Evolutionary conservation across 1,140 invertebrate species (phyloP).

Genomic region (Drosophila lacertosa): DNA sequence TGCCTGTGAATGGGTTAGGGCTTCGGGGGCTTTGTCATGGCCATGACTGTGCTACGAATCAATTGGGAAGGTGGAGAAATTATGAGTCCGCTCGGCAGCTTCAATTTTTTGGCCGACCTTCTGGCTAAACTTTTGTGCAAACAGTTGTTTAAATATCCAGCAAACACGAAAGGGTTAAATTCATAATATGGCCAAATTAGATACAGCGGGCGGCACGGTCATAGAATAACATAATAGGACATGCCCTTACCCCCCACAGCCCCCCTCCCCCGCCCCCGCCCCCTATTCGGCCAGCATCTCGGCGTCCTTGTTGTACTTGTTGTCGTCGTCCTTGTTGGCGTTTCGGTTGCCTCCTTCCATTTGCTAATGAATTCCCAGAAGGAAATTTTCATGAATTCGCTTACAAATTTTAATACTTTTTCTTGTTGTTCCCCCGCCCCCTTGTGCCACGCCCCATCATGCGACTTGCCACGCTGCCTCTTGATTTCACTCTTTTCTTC

Average conservation of each 20-base stretch:
- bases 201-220: conserved; percentile 59
- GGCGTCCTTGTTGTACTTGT: background rate
- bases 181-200: conserved; percentile 81
- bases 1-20: background rate
- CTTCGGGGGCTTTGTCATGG: background rate
- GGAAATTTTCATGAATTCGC: conserved; percentile 72
- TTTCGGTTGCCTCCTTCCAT: background rate
- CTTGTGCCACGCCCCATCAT: background rate
- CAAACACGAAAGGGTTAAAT: conserved; percentile 81
- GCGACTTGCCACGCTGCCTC: background rate
- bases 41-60: conserved; percentile 59
- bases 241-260: conserved; percentile 28
- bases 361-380: conserved; percentile 77
- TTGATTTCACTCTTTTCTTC: background rate
- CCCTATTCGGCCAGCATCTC: background rate
- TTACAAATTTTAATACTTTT: conserved; percentile 79
- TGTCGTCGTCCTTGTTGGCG: conserved; percentile 6
- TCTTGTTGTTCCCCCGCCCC: conserved; percentile 36
- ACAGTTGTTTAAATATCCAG: conserved; percentile 81
- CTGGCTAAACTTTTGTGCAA: conserved; percentile 79
- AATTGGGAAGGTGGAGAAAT: conserved; percentile 64
- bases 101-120: conserved; percentile 57
- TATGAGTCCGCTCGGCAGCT: conserved; percentile 53
- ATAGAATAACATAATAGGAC: conserved; percentile 77
- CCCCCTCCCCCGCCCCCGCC: background rate